These are phyloP conservation scores for Bucco capensis DNA, from an alignment of 2,113 vertebrate species.

Conservation along the genomic window DNA sequence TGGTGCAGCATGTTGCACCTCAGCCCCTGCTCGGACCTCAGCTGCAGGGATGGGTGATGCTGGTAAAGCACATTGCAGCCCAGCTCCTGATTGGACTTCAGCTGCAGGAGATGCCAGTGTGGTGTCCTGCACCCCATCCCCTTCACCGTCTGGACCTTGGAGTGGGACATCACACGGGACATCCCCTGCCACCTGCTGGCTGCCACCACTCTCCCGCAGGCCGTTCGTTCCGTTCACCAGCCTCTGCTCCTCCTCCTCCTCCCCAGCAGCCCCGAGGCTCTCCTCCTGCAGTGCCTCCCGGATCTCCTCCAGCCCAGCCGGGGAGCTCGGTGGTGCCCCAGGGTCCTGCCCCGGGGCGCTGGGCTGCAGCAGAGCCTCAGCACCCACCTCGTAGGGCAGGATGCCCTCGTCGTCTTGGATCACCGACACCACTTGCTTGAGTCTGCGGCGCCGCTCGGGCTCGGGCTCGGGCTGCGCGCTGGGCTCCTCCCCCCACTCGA, in stretches of 20 bases:
- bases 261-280: not conserved
- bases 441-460: conserved; percentile 69
- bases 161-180: conserved; percentile 30
- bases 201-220: not conserved
- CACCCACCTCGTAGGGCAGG: conserved; percentile 74
- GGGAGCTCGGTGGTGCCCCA: conserved; percentile 18
- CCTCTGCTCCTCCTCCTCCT: not conserved
- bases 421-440: conserved; percentile 89
- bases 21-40: not conserved
- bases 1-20: rapidly evolving
- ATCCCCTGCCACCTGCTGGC: not conserved
- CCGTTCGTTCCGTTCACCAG: conserved; percentile 53
- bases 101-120: not conserved
- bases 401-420: conserved; percentile 80
- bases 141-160: conserved; percentile 40
- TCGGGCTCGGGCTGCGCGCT: not conserved
- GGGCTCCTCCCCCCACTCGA: conserved; percentile 86
- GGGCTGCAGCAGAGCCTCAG: conserved; percentile 75
- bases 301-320: conserved; percentile 74
- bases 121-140: not conserved
- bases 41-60: not conserved
- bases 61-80: rapidly evolving
- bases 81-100: not conserved
- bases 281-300: conserved; percentile 73
- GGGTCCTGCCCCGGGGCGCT: conserved; percentile 52